phyloP scores from a whole-genome alignment of 2,113 vertebrate species.

The Scytalopus superciliaris region DNA sequence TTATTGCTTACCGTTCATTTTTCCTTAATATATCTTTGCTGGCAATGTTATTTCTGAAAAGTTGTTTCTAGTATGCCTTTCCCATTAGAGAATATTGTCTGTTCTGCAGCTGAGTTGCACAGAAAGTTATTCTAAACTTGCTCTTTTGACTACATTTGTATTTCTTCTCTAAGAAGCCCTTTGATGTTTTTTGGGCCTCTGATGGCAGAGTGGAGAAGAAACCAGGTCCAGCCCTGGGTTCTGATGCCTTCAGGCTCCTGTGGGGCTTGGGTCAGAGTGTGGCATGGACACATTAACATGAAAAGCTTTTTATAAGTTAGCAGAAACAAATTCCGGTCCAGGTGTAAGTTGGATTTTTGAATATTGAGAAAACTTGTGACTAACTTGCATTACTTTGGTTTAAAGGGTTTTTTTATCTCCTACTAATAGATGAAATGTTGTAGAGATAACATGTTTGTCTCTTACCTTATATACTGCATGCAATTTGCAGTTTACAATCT shows the following conservation, averaged over 20 bases:
- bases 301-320: not conserved
- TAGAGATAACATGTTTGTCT: not conserved
- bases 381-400: not conserved
- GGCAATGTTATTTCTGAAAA: conserved; percentile 64
- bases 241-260: not conserved
- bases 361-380: not conserved
- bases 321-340: not conserved
- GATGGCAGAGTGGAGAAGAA: not conserved
- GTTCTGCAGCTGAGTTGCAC: conserved; percentile 45
- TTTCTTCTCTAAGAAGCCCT: not conserved
- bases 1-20: conserved; percentile 60
- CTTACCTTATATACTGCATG: not conserved
- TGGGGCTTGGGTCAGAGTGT: fast-evolving
- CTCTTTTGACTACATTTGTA: not conserved
- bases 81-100: conserved; percentile 64
- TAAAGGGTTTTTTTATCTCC: not conserved
- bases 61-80: conserved; percentile 31
- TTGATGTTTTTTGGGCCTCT: not conserved
- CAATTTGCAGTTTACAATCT: not conserved
- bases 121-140: conserved; percentile 18
- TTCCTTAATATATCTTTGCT: conserved; percentile 61
- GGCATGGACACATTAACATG: not conserved
- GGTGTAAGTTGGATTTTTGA: not conserved
- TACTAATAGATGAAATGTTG: not conserved
- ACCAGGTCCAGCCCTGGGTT: not conserved